Conservation (phyloP, 92 coral and sea anemone species). For the Umimayanthus kanabou region DNA sequence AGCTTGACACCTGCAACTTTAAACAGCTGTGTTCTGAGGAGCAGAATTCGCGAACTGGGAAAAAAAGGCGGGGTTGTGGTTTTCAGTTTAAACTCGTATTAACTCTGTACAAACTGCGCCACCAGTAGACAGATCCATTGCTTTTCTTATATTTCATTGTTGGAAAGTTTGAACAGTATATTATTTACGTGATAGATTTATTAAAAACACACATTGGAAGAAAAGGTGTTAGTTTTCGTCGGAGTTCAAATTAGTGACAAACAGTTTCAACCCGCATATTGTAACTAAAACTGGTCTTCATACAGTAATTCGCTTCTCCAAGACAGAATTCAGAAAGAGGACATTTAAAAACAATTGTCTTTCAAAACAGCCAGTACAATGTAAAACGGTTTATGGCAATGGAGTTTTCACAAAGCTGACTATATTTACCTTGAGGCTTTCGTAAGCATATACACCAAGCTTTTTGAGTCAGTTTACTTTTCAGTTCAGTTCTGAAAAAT, state of each 20-base stretch:
- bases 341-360: neutral
- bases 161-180: slow-evolving; percentile 5
- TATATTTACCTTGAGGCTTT: neutral
- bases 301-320: neutral
- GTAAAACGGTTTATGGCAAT: neutral
- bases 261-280: neutral
- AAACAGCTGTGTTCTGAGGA: slow-evolving; percentile 28
- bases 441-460: neutral
- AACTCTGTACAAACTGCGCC: slow-evolving; percentile 1
- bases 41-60: slow-evolving; percentile 30
- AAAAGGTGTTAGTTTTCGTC: slow-evolving; percentile 20
- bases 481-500: no score
- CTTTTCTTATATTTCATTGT: slow-evolving; percentile 21
- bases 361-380: neutral
- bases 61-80: slow-evolving; percentile 23
- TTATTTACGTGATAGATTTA: slow-evolving; percentile 13
- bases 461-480: neutral
- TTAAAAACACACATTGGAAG: slow-evolving; percentile 14
- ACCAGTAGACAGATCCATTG: slow-evolving; percentile 1
- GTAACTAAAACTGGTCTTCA: neutral
- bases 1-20: slow-evolving; percentile 39
- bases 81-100: neutral
- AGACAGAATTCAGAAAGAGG: neutral
- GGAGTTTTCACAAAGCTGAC: neutral
- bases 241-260: neutral